phyloP scores from a whole-genome alignment of 2,888 invertebrate species.

The Crematogaster levior region DNA sequence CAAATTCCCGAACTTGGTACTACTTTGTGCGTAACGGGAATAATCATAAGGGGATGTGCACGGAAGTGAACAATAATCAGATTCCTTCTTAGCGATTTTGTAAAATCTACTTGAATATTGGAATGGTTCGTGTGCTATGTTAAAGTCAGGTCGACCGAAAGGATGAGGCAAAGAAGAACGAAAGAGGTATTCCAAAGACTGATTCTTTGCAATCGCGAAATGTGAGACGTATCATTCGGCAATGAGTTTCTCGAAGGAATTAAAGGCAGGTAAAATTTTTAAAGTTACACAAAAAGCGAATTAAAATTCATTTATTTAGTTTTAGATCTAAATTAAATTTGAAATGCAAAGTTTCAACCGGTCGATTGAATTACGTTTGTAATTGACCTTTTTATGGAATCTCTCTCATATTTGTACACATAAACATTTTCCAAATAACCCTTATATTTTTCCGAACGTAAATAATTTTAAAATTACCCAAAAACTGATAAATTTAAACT shows the following conservation, averaged over 20 bases:
- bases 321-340: not conserved
- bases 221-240: not conserved
- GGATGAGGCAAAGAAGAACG: not conserved
- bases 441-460: not conserved
- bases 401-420: not conserved
- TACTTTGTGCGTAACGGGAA: slow-evolving; percentile 20
- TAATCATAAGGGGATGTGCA: not conserved
- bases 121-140: slow-evolving; percentile 41
- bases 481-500: not conserved
- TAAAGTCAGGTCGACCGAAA: slow-evolving; percentile 27
- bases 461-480: not conserved
- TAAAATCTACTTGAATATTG: slow-evolving; percentile 57
- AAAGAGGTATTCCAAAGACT: slow-evolving; percentile 12
- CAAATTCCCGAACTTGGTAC: slow-evolving; percentile 4
- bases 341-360: not conserved
- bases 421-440: not conserved
- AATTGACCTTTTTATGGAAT: not conserved
- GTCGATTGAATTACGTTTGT: not conserved
- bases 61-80: slow-evolving; percentile 51
- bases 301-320: not conserved
- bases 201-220: slow-evolving; percentile 1
- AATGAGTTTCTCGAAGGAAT: not conserved
- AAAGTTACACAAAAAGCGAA: not conserved
- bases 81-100: slow-evolving; percentile 57
- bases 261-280: not conserved